phyloP scores from a whole-genome alignment of 2,888 invertebrate species.

The Choreutis nemorana region DNA sequence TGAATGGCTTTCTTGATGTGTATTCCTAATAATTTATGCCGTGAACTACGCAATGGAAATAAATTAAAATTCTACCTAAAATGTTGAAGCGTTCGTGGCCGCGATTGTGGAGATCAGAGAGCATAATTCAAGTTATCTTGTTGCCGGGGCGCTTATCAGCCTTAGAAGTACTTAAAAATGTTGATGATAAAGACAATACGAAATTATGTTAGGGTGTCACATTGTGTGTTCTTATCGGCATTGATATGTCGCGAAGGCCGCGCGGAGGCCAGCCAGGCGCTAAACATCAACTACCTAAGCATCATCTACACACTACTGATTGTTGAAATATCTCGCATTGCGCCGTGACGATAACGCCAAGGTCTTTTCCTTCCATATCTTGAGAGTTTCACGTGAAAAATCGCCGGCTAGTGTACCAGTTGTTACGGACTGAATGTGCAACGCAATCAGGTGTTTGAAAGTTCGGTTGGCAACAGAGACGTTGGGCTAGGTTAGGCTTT shows the following conservation, averaged over 20 bases:
- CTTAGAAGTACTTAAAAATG: constrained; percentile 30
- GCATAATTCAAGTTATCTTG: constrained; percentile 33
- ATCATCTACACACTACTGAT: constrained; percentile 5
- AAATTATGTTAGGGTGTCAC: constrained; percentile 62
- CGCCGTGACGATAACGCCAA: constrained; percentile 42
- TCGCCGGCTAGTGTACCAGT: too few relatives aligned
- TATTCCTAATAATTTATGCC: constrained; percentile 4
- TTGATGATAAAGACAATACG: constrained; percentile 57
- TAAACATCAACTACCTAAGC: constrained; percentile 4
- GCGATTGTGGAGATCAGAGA: constrained; percentile 29
- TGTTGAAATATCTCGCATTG: constrained; percentile 14
- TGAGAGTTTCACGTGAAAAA: too few relatives aligned
- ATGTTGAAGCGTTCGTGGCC: constrained; percentile 9
- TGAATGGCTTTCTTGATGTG: constrained; percentile 6
- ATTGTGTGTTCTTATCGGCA: constrained; percentile 52
- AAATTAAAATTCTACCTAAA: constrained; percentile 2
- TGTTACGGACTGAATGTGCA: neutral
- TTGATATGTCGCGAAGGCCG: constrained; percentile 50
- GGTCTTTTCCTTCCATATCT: constrained; percentile 36
- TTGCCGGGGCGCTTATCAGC: constrained; percentile 42
- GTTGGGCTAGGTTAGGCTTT: constrained; percentile 20
- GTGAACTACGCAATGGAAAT: constrained; percentile 10
- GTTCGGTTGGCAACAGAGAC: constrained; percentile 1
- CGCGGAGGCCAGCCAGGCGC: constrained; percentile 40
- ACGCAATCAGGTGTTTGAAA: neutral